Evolutionary conservation across 2,888 invertebrate genomes (phyloP).

Genomic region (Tetanocera ferruginea): DNA sequence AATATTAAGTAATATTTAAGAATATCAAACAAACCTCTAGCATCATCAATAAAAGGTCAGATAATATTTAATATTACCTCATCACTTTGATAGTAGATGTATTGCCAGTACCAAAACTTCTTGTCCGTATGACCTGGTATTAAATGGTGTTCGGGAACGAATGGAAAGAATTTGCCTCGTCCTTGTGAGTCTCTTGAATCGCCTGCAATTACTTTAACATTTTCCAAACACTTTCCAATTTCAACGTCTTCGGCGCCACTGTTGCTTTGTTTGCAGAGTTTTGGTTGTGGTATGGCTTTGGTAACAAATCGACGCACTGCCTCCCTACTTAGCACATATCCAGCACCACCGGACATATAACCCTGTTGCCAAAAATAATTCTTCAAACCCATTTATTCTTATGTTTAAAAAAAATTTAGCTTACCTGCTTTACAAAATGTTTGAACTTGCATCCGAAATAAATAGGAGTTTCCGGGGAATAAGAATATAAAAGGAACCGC

Average conservation of each 20-base stretch:
- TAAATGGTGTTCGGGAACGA: conserved; percentile 93
- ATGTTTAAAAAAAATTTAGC: not conserved
- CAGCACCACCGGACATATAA: conserved; percentile 94
- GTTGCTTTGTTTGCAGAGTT: conserved; percentile 71
- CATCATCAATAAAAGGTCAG: no score
- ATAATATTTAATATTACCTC: conserved; percentile 72
- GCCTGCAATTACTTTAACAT: conserved; percentile 87
- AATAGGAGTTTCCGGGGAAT: conserved; percentile 80
- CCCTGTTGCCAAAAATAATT: conserved; percentile 71
- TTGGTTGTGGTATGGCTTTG: conserved; percentile 78
- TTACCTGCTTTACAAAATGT: conserved; percentile 75
- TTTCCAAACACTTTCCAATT: conserved; percentile 82
- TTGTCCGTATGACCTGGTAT: conserved; percentile 89
- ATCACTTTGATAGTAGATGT: conserved; percentile 92
- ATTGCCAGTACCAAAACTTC: conserved; percentile 96
- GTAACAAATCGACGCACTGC: conserved; percentile 85
- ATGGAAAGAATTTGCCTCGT: conserved; percentile 95
- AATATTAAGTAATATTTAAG: no score
- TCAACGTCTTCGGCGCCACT: conserved; percentile 68
- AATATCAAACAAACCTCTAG: no score
- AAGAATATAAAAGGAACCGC: conserved; percentile 87
- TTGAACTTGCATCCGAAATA: conserved; percentile 96
- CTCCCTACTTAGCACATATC: conserved; percentile 91
- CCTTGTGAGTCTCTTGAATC: conserved; percentile 90
- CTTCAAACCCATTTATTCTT: not conserved